Evolutionary conservation across 1,140 invertebrate species (phyloP).

Genomic region (Calosoma granatense): DNA sequence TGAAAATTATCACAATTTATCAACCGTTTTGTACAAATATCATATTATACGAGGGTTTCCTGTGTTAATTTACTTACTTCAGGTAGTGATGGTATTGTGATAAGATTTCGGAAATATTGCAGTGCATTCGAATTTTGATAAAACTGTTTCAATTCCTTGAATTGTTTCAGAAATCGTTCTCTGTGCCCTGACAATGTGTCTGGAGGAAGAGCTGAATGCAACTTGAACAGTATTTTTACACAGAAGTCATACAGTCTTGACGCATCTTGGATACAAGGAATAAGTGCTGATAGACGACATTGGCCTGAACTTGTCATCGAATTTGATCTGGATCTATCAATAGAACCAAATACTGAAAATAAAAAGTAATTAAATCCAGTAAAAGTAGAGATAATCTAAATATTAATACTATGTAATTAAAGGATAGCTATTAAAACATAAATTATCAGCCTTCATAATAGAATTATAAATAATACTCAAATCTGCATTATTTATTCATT

Average conservation of each 20-base stretch:
- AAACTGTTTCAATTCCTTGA: conserved; percentile 81
- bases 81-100: conserved; percentile 86
- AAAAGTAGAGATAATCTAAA: no score
- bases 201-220: conserved; percentile 82
- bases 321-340: conserved; percentile 87
- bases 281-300: conserved; percentile 89
- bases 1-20: no score
- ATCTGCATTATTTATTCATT: not conserved
- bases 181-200: conserved; percentile 88
- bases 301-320: conserved; percentile 96
- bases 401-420: not conserved
- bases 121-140: conserved; percentile 87
- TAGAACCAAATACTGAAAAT: conserved; percentile 78
- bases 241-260: conserved; percentile 93
- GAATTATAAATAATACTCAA: conserved; percentile 8
- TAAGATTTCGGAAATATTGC: conserved; percentile 95
- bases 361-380: conserved; percentile 9
- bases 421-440: not conserved
- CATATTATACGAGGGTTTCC: conserved; percentile 13
- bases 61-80: conserved; percentile 49
- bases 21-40: conserved; percentile 5
- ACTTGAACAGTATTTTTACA: conserved; percentile 90
- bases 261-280: conserved; percentile 96
- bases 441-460: no score
- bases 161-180: conserved; percentile 83